phyloP scores from a whole-genome alignment of 2,888 invertebrate species.

The Meteorus colon region DNA sequence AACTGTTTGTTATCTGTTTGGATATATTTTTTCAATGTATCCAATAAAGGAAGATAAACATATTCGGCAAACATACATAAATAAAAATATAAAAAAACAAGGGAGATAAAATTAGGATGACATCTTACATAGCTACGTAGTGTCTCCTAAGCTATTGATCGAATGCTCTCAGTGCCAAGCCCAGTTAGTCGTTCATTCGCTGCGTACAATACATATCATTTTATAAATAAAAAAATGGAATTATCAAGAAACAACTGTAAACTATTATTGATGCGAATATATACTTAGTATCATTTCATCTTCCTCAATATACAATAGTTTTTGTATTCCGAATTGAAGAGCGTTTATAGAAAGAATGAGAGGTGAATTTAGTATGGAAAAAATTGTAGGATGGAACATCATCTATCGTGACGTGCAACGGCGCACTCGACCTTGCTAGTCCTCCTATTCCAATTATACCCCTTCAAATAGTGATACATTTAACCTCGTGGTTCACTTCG shows the following conservation, averaged over 20 bases:
- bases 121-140: conserved; percentile 52
- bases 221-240: neutral
- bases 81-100: conserved; percentile 19
- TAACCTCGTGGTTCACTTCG: conserved; percentile 34
- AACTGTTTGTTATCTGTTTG: neutral
- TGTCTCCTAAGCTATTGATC: conserved; percentile 66
- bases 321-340: neutral
- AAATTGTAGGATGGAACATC: conserved; percentile 22
- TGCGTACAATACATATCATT: neutral
- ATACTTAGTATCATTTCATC: neutral
- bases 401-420: conserved; percentile 43
- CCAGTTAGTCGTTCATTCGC: conserved; percentile 36
- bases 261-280: neutral
- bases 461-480: conserved; percentile 45
- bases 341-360: neutral
- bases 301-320: neutral
- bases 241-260: neutral
- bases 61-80: conserved; percentile 22
- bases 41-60: neutral
- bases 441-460: conserved; percentile 65
- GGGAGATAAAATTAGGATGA: conserved; percentile 51
- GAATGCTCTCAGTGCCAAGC: conserved; percentile 56
- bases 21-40: neutral
- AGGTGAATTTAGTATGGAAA: neutral
- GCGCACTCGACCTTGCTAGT: conserved; percentile 40